phyloP scores from a whole-genome alignment of 2,797 vertebrate genomes.

The Lutjanus argentimaculatus region DNA sequence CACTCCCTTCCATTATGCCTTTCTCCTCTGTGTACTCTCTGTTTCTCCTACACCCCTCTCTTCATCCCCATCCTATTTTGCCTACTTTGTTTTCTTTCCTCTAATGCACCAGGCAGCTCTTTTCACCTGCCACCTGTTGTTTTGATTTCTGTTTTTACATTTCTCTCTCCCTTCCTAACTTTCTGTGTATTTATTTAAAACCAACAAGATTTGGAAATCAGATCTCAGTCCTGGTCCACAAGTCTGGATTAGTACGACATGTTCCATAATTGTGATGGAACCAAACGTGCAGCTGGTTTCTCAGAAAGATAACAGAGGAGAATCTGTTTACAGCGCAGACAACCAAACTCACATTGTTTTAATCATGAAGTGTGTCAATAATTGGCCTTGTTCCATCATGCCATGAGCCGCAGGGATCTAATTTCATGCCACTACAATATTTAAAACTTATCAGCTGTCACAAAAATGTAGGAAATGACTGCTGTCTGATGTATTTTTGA shows the following conservation, averaged over 20 bases:
- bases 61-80: background rate
- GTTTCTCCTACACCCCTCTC: conserved; percentile 5
- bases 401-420: background rate
- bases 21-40: background rate
- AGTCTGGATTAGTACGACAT: background rate
- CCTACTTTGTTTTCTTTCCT: background rate
- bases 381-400: background rate
- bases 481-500: background rate
- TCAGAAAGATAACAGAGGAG: no score
- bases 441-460: background rate
- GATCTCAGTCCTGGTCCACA: background rate
- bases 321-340: no score
- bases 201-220: background rate
- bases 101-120: background rate
- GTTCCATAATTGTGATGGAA: background rate
- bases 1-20: conserved; percentile 45
- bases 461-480: background rate
- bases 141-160: background rate
- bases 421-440: conserved; percentile 7
- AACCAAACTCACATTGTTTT: no score
- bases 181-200: background rate
- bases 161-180: background rate
- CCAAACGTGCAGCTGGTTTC: background rate
- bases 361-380: no score
- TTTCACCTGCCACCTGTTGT: background rate